phyloP scores from a whole-genome alignment of 2,113 vertebrate species.

The Thymallus thymallus region DNA sequence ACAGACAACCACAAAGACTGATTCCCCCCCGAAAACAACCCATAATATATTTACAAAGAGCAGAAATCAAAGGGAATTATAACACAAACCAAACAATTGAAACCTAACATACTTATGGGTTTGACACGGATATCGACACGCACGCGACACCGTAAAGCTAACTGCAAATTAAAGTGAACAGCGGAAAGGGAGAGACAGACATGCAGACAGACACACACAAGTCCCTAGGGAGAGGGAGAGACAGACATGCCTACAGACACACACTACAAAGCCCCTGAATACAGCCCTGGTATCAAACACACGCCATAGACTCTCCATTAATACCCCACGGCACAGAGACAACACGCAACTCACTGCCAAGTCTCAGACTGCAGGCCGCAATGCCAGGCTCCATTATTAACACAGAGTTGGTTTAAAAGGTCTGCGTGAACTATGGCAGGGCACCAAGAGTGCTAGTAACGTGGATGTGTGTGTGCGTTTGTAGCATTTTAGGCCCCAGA shows the following conservation, averaged over 20 bases:
- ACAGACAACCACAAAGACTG: too few relatives aligned
- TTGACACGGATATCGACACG: background rate
- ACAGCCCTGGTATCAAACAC: background rate
- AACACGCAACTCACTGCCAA: background rate
- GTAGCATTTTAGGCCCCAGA: background rate
- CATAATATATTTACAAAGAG: constrained; percentile 26
- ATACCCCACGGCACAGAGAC: background rate
- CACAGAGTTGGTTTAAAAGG: background rate
- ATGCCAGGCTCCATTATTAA: background rate
- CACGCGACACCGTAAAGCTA: background rate
- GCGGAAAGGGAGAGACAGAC: background rate
- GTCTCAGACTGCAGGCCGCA: background rate
- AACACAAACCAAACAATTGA: background rate
- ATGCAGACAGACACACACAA: background rate
- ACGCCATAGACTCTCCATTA: background rate
- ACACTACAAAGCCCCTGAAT: background rate
- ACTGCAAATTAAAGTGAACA: background rate
- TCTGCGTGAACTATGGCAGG: background rate
- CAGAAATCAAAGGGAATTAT: constrained; percentile 11
- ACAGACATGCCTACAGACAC: background rate
- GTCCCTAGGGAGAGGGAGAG: too few relatives aligned
- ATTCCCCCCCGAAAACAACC: too few relatives aligned
- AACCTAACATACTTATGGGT: background rate
- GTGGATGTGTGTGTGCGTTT: background rate
- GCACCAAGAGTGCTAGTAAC: background rate